phyloP scores from a whole-genome alignment of 2,888 invertebrate genomes.

The Anaspis maculata region DNA sequence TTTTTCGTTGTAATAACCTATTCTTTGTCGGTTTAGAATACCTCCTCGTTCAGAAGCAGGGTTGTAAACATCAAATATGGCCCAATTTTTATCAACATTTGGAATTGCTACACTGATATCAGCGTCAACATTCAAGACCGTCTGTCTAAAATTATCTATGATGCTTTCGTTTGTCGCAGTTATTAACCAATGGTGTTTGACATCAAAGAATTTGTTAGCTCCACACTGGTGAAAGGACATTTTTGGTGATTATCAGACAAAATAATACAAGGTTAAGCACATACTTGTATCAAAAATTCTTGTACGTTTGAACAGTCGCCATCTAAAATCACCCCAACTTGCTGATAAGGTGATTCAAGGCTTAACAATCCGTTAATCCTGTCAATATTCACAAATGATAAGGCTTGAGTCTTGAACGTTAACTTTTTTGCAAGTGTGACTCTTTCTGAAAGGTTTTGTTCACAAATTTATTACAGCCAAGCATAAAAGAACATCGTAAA shows the following conservation, averaged over 20 bases:
- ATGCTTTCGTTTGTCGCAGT: constrained; percentile 11
- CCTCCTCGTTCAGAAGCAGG: constrained; percentile 24
- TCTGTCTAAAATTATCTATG: constrained; percentile 17
- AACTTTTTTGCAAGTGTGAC: no score
- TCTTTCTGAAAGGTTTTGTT: no score
- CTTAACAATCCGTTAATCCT: not conserved
- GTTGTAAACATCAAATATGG: constrained; percentile 26
- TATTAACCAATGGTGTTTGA: constrained; percentile 27
- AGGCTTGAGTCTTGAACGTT: no score
- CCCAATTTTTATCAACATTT: constrained; percentile 1
- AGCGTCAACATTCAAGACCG: constrained; percentile 22
- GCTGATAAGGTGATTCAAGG: constrained; percentile 9
- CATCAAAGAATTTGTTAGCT: constrained; percentile 18
- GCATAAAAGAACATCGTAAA: no score
- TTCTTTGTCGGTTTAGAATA: constrained; percentile 9
- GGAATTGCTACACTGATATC: constrained; percentile 22
- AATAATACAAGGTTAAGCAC: not conserved
- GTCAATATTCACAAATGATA: not conserved
- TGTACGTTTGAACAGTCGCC: constrained; percentile 19
- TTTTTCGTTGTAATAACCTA: constrained; percentile 19
- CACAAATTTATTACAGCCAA: no score
- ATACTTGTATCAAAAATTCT: constrained; percentile 19
- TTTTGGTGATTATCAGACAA: not conserved
- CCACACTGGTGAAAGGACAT: constrained; percentile 22
- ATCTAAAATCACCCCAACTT: constrained; percentile 24